Evolutionary conservation across 2,113 vertebrate species (phyloP).

Genomic region (Podarcis raffonei): DNA sequence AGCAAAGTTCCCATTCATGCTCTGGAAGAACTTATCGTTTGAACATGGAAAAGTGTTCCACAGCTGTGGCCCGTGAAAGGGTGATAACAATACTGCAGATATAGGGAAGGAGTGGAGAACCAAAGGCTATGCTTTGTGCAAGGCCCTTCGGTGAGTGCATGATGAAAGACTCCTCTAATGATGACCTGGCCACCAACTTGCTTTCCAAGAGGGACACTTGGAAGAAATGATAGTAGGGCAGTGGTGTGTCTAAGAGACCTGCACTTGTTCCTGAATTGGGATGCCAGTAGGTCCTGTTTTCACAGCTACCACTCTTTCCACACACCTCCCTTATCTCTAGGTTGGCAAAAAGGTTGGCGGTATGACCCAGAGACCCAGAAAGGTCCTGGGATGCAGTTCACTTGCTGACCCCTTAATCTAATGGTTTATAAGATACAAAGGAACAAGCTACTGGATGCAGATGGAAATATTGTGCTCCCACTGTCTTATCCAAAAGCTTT

Average conservation of each 20-base stretch:
- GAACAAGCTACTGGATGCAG: slow-evolving; percentile 41
- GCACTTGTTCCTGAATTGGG: neutral
- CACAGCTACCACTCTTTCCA: neutral
- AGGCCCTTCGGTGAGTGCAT: neutral
- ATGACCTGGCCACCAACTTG: neutral
- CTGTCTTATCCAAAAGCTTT: slow-evolving; percentile 56
- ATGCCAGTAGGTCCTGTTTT: neutral
- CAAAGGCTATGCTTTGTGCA: neutral
- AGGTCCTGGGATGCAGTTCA: neutral
- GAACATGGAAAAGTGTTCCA: too few relatives aligned
- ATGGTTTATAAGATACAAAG: slow-evolving; percentile 29
- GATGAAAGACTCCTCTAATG: slow-evolving; percentile 28
- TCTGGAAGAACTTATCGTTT: too few relatives aligned
- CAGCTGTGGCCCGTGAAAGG: too few relatives aligned
- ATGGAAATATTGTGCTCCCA: slow-evolving; percentile 45
- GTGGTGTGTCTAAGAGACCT: neutral
- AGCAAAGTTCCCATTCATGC: too few relatives aligned
- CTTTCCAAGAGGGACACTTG: neutral
- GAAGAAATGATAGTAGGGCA: too few relatives aligned
- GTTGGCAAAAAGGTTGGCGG: neutral
- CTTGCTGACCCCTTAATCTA: neutral
- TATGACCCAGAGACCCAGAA: neutral
- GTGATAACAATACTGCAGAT: neutral
- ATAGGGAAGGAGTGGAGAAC: neutral
- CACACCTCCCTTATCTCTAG: neutral